Evolutionary conservation across 2,888 invertebrate species (phyloP), one percentile per base, ranked within the genome.

Genomic region (Aleiodes testaceus): DNA sequence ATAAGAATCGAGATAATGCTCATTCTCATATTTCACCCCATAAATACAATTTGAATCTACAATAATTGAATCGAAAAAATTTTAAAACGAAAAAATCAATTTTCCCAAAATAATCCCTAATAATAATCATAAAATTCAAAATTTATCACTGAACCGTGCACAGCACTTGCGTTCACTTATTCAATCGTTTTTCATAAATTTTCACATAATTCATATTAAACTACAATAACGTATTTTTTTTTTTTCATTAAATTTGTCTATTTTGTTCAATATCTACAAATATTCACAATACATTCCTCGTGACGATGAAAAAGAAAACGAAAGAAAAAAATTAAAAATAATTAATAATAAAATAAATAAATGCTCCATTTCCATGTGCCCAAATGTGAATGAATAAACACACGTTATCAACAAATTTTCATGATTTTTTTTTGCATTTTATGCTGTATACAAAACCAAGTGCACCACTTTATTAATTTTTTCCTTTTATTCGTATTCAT

Each of bases 191-290:
- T 20, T 63, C 45, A 63, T 30, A 53, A 50, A 50, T 65, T 36
- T 53, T 65, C 65, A 70, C 55, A 47, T 55, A 70, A 65, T 26
- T 52, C 44, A 67, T 44, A 64, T 68, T 70, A 65, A 65, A 70
- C 47, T 65, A 65, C 12, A 44, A 26, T 14, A 63, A 63, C 18
- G 61, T 18, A 42, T 18, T 63, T 63, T 11, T 5, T 63, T 45
- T 63, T 11, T 3, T 16, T 45, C 22, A 12, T 45, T 20, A 11
- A 47, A 44, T 26, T 36, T 70, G 59, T 63, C 11, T 63, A 18
- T 59, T 71, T 53, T 71, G 63, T 71, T 71, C 66, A 71, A 55
- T 71, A 71, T 71, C 71, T 71, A 71, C 71, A 71, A 59, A 61
- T 71, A 71, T 71, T 67, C 71, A 71, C 71, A 71, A 67, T 71